Base-by-base conservation (phyloP, 2,113 vertebrate species). In the Melanerpes aurifrons region DNA sequence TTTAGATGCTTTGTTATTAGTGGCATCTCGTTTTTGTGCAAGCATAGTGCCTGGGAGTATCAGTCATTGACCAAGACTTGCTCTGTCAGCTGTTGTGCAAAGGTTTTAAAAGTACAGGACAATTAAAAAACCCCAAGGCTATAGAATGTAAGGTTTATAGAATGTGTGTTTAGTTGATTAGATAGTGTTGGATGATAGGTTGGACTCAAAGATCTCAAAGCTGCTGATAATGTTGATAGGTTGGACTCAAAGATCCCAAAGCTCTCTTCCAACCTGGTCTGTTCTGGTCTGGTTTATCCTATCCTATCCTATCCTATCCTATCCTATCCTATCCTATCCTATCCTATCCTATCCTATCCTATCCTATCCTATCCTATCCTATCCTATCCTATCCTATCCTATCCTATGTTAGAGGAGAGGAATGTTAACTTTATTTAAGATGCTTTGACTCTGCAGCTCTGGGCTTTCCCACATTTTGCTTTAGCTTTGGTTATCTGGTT, bases 51-150 rank as follows among this genome's bases (percentile, higher is more conserved):
- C 35, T 29, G 26, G 16, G 19, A 64, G 10, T 25, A 29, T 61
- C 43, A 63, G 53, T 56, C 37, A 54, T 16, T 0, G 0, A 29
- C 25, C 15, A 35, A 45, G 31, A 24, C 15, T 50, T 75, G 40
- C 25, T 77, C 37, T 82, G n/a, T 25, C 12, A 66, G 40, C 31
- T 71, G 17, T 19, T 85, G 6, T 64, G 53, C 19, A 81, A 79
- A 66, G 22, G 17, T 4, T 53, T 24, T 8, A 35, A 29, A 84
- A 87, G 69, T 15, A 32, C 2, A 57, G 21, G 48, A 7, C 24
- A 4, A 13, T 47, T 6, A 3, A 81, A 43, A 86, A 77, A 11
- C 35, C 15, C 22, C n/a, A 63, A 53, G 2, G 2, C 15, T 48
- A 69, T 3, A 32, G 7, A 82, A 35, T 0, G 3, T 19, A 63